Evolutionary conservation across 2,797 vertebrate genomes (phyloP), one percentile per base, ranked within the genome.

Genomic region (Leucoraja ocellata): DNA sequence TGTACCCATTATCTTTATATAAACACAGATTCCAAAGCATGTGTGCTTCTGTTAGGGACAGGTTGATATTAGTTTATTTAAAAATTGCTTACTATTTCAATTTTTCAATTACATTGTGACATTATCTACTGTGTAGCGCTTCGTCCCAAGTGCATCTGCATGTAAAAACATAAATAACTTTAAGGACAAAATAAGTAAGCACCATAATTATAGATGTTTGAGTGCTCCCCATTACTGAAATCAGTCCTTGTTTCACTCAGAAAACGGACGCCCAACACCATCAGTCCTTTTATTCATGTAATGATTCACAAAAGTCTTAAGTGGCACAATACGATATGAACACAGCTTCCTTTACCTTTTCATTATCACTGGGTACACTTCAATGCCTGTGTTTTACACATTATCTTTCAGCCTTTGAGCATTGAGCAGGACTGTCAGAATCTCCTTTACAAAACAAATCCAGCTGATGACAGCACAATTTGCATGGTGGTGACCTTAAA

Each of bases 261-360:
- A 63, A 88, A 21, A 21, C 68, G n/a, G 14, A 18, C 63, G 68
- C 61, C 61, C 0, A 88, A 11, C 84, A 21, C 16, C 61, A 88
- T 36, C 65, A 68, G 65, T 88, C 84, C 84, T 88, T 88, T 88
- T 68, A 88, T 88, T 88, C 16, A 25, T 18, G 8, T 68, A 88
- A 88, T 88, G 61, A 88, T 88, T 88, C n/a, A 88, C 84, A 88
- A 88, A 68, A 68, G 18, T 68, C 65, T 36, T 88, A 68, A 58
- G 61, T 23, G n/a, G 63, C n/a, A 10, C 5, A 65, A 65, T 32
- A 88, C 32, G 61, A 88, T 36, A 88, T 68, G 10, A 68, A 88
- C 16, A 36, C n/a, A 68, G n/a, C 63, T 63, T 21, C n/a, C 84
- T 88, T 88, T 68, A 68, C 84, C 84, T 88, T 88, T 68, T 68